These are phyloP conservation scores for Mechanitis messenoides DNA, from an alignment of 2,888 invertebrate genomes.

Conservation along the genomic window DNA sequence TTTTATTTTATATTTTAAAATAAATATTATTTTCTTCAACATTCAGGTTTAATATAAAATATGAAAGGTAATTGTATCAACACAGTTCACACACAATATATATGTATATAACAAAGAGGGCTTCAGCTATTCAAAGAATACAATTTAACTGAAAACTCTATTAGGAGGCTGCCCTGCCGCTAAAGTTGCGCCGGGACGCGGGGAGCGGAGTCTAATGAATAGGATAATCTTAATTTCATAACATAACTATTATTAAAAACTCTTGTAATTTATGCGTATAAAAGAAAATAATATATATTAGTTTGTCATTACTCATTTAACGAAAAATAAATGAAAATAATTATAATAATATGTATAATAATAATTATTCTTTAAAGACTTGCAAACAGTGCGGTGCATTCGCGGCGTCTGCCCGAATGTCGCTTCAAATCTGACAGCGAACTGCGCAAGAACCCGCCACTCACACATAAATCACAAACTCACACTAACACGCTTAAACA, in stretches of 20 bases:
- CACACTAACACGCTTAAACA: not conserved
- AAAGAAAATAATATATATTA: too few relatives aligned
- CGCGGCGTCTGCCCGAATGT: conserved; percentile 2
- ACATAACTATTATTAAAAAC: too few relatives aligned
- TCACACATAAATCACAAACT: conserved; percentile 4
- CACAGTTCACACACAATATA: not conserved
- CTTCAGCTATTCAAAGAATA: not conserved
- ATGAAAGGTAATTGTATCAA: not conserved
- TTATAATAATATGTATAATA: not conserved
- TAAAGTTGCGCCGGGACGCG: not conserved
- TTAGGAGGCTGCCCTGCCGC: not conserved
- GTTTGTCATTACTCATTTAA: too few relatives aligned
- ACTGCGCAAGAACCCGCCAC: conserved; percentile 6
- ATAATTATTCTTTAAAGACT: too few relatives aligned
- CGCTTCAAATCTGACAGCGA: not conserved
- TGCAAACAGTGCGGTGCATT: not conserved
- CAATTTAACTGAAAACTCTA: not conserved
- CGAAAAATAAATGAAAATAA: too few relatives aligned
- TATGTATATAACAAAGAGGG: not conserved
- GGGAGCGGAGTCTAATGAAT: too few relatives aligned
- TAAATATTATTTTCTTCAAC: not conserved
- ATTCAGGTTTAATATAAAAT: not conserved
- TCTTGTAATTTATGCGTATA: too few relatives aligned
- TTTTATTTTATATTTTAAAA: not conserved
- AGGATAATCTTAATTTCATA: too few relatives aligned